phyloP scores from a whole-genome alignment of 1,140 invertebrate species.

The Telenomus remus region DNA sequence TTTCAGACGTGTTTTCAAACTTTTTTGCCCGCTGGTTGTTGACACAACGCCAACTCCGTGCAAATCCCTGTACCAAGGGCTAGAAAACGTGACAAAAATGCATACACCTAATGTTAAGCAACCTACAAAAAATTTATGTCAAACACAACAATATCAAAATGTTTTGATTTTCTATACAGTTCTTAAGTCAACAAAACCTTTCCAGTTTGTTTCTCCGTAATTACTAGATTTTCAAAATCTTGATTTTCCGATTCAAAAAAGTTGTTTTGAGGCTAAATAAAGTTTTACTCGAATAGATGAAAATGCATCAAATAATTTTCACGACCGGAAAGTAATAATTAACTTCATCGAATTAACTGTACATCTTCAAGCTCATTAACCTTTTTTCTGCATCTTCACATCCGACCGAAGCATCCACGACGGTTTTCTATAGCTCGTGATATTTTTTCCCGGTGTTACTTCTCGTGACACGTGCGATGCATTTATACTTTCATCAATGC shows the following conservation, averaged over 20 bases:
- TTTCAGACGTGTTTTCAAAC: slow-evolving; percentile 37
- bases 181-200: no score
- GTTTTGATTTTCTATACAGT: no score
- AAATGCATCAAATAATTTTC: no score
- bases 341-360: no score
- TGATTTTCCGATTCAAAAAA: no score
- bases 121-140: slow-evolving; percentile 6
- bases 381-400: slow-evolving; percentile 8
- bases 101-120: slow-evolving; percentile 21
- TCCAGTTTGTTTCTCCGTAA: no score
- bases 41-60: slow-evolving; percentile 39
- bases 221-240: no score
- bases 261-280: no score
- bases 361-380: no score
- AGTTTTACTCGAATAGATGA: no score
- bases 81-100: slow-evolving; percentile 35
- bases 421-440: slow-evolving; percentile 49
- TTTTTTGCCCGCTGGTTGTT: slow-evolving; percentile 31
- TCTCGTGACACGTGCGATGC: slow-evolving; percentile 46
- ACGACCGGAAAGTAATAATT: no score
- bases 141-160: neutral
- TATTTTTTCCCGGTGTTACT: slow-evolving; percentile 54
- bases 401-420: slow-evolving; percentile 24
- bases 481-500: slow-evolving; percentile 48
- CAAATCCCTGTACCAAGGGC: slow-evolving; percentile 27